Percentiles rank a stretch among this genome's conserved stretches.
These are phyloP conservation scores for Rhynchonycteris naso DNA, from an alignment of 2,797 vertebrate species.

Conservation along the genomic window DNA sequence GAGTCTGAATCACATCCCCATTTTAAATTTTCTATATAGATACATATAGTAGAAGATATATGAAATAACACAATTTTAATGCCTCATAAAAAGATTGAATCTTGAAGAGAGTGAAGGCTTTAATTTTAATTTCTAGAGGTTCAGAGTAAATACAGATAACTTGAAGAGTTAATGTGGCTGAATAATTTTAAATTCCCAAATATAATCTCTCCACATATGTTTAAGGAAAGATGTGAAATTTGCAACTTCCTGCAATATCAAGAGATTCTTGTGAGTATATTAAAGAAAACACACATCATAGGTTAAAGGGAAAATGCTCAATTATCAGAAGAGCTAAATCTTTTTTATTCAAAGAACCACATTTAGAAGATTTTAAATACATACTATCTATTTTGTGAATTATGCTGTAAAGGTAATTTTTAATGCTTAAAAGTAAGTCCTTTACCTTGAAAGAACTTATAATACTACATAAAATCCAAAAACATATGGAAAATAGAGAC, in stretches of 20 bases:
- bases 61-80: not conserved
- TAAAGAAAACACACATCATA: not conserved
- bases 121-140: constrained; percentile 38
- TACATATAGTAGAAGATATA: not conserved
- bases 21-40: constrained; percentile 26
- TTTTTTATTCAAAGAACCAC: not conserved
- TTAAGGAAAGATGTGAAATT: not conserved
- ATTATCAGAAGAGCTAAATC: not conserved
- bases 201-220: not conserved
- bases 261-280: not conserved
- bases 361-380: not conserved
- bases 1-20: not conserved
- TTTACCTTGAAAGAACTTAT: not conserved
- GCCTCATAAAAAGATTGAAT: not conserved
- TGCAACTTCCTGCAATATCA: not conserved
- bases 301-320: not conserved
- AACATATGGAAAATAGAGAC: constrained; percentile 12
- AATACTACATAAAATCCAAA: not conserved
- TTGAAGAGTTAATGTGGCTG: not conserved
- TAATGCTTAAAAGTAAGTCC: not conserved
- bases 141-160: not conserved
- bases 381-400: not conserved
- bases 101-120: not conserved
- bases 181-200: constrained; percentile 32
- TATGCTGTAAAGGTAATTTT: not conserved